Evolutionary conservation across 2,888 invertebrate species (phyloP).

Genomic region (Dryadula phaetusa): DNA sequence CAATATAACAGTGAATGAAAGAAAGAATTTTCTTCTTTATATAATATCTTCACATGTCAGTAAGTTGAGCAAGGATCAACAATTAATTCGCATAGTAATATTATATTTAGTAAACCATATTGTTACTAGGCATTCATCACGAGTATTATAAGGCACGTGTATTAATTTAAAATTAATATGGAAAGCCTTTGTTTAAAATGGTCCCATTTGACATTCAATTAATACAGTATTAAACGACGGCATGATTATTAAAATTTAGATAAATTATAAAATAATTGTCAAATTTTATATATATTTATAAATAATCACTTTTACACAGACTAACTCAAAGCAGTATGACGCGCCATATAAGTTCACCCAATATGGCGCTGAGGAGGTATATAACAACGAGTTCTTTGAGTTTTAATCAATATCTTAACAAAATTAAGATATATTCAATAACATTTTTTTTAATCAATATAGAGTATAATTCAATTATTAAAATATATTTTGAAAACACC

Average conservation of each 20-base stretch:
- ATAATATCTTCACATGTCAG: background rate
- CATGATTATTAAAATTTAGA: background rate
- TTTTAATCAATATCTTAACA: no score
- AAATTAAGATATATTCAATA: background rate
- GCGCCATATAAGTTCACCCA: background rate
- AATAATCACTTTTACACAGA: slow-evolving; percentile 6
- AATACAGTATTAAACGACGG: background rate
- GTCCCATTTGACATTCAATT: background rate
- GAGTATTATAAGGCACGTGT: background rate
- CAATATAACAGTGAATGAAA: background rate
- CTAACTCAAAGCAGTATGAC: background rate
- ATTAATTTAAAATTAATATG: background rate
- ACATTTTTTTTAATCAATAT: background rate
- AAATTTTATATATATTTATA: background rate
- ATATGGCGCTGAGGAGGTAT: background rate
- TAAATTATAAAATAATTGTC: background rate
- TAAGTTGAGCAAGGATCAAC: background rate
- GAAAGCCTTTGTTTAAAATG: background rate
- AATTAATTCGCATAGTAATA: background rate
- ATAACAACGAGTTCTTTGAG: background rate
- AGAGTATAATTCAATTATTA: background rate
- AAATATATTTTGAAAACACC: background rate
- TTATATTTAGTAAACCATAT: background rate
- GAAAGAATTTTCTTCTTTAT: background rate
- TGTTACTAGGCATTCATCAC: background rate